These are phyloP conservation scores for Micromys minutus DNA, from an alignment of 2,113 vertebrate genomes.

Conservation along the genomic window DNA sequence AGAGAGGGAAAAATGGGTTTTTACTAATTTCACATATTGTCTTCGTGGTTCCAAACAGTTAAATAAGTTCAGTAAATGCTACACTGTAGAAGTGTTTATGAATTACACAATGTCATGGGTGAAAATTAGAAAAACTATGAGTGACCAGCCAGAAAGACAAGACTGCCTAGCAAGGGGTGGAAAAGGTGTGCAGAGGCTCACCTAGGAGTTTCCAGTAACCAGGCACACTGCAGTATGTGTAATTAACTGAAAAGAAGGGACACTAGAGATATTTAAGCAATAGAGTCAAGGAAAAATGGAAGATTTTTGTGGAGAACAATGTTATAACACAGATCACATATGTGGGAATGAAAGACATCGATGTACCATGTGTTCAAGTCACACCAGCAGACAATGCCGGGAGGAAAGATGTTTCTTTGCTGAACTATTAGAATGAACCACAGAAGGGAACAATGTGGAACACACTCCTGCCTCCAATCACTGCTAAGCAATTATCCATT, in stretches of 20 bases:
- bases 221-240: not conserved
- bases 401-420: not conserved
- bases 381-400: not conserved
- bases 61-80: too few species aligned
- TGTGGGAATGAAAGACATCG: not conserved
- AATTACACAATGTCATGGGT: not conserved
- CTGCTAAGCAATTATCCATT: not conserved
- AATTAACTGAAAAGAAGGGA: not conserved
- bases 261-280: not conserved
- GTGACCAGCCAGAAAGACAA: not conserved
- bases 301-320: not conserved
- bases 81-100: too few species aligned
- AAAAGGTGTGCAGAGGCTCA: not conserved
- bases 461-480: not conserved
- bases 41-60: too few species aligned
- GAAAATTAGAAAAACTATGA: not conserved
- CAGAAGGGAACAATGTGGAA: not conserved
- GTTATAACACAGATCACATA: not conserved
- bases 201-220: not conserved
- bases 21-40: too few species aligned
- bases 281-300: not conserved
- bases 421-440: not conserved
- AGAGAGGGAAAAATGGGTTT: too few species aligned
- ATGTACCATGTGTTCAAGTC: not conserved
- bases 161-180: not conserved